Base-by-base conservation (phyloP, 1,140 invertebrate species). In the Cylas formicarius region DNA sequence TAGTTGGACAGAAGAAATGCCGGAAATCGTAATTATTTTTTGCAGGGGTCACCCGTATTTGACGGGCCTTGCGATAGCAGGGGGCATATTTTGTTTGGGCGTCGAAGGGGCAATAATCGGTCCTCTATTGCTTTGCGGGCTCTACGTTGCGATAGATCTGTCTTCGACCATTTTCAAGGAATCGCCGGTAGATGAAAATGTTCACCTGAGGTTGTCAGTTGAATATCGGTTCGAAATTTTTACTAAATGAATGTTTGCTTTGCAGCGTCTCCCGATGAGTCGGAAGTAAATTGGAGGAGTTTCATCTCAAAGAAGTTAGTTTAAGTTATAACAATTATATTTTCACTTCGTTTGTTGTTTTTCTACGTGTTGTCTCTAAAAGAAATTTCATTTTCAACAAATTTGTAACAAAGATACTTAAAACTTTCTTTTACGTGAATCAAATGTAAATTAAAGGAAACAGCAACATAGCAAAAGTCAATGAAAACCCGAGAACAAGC, bases 81-180 rank as follows among this genome's bases (percentile, higher is more conserved):
- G 96, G n/a, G 96, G 96, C 23, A 90, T 98, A 50, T 95, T 97
- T 65, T 97, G 90, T 72, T 72, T 97, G 39, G 96, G 96, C 0
- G 78, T 94, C 28, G 90, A 98, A 70, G 96, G 96, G 1, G 94
- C 93, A 1, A 89, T 99, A 41, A 84, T 98, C 48, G 96, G 96
- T 0, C 95, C 96, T 0, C 74, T 98, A 1, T 72, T 98, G 14
- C 70, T 99, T 0, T 98, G 94, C 61, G 82, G 80, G 34, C 73
- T 91, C 1, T 78, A 90, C 62, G 86, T 90, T 1, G 78, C 78
- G 11, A 73, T 88, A 33, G 86, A 88, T 67, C 72, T 90, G 39
- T 86, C 81, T 60, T 63, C 71, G 56, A 57, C 62, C 56, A 56
- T 77, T 59, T 58, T 68, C 66, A 55, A 67, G 50, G 68, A 75